Evolutionary conservation across 1,140 invertebrate genomes (phyloP), one percentile per base, ranked within the genome.

Genomic region (Polypedilum pembai): DNA sequence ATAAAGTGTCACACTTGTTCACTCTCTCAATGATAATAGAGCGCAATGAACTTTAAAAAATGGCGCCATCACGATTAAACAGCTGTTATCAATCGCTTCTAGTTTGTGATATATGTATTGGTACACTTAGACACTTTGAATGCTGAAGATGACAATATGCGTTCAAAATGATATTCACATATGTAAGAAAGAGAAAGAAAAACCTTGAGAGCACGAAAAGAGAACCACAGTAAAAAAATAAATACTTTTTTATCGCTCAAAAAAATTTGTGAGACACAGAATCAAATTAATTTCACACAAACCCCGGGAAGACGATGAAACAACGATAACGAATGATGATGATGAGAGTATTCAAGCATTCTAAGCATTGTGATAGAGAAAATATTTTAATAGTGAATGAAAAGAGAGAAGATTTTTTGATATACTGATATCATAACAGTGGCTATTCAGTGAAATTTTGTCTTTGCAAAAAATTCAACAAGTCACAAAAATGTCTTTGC

Each of bases 1-100:
- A 33, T 33, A 33, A 33, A 33, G 24, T 33, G 24, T 33, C 24
- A 33, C 24, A 33, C 4, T 56, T 56, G 12, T 56, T n/a, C 45
- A 12, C n/a, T 15, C 7, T 12, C n/a, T 56, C 12, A 1, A 15
- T 56, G 45, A 56, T 56, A 56, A 56, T 10, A 56, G 45, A 56
- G 45, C 45, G n/a, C 45, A 56, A n/a, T 56, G 45, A 56, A 56
- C 45, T 56, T 56, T 33, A 4, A 56, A 4, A 56, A 56, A 56
- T 56, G 45, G 45, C 45, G 45, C 45, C 45, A 56, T 56, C 4
- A 56, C n/a, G 45, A 12, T 4, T n/a, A 56, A 56, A 56, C 45
- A 56, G 45, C 45, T 56, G 45, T 56, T 56, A 56, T 56, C 45
- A 56, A 56, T 56, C 8, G 45, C n/a, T 56, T n/a, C 45, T 56